Base-by-base conservation (phyloP, 2,113 vertebrate genomes). In the Pionites leucogaster region DNA sequence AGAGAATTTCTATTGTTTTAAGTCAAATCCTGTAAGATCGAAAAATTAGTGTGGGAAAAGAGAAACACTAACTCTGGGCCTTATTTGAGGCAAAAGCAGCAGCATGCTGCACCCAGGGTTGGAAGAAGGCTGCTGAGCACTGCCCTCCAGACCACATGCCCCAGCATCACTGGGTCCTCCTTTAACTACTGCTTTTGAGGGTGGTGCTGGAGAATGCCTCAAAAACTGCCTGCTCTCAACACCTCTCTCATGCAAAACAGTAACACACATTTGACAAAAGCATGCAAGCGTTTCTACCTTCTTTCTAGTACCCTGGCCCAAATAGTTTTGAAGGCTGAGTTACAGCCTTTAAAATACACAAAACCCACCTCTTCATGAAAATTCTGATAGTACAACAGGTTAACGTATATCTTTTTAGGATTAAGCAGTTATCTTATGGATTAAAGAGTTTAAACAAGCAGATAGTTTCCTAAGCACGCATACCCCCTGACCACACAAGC, bases 71-170 rank as follows among this genome's bases (percentile, higher is more conserved):
- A 64, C 2, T 11, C 24, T 3, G 4, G 17, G 29, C 64, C 42
- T 3, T 47, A 25, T 71, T 23, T 3, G 20, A 67, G 82, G 60
- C 14, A 49, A n/a, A 57, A 52, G 41, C 4, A 4, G 71, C 71
- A 52, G 22, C 17, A 85, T 0, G 20, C 37, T 41, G 67, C 29
- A 17, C 10, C 22, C 25, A 8, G 9, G 31, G 16, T 27, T 62
- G 55, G 62, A 59, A n/a, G 33, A 44, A 41, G 44, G 47, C 50
- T 76, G 28, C 57, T 2, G 13, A 65, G 52, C 2, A 10, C 31
- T 67, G 35, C 27, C 41, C 37, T 57, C 52, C 1, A 2, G 50
- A 49, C 14, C 0, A 0, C 1, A 2, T 5, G 4, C n/a, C 25
- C 85, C 12, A 13, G 67, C 41, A 76, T 2, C 4, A 6, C 41